phyloP scores from a whole-genome alignment of 2,888 invertebrate genomes.

The Lacanobia wlatinum region DNA sequence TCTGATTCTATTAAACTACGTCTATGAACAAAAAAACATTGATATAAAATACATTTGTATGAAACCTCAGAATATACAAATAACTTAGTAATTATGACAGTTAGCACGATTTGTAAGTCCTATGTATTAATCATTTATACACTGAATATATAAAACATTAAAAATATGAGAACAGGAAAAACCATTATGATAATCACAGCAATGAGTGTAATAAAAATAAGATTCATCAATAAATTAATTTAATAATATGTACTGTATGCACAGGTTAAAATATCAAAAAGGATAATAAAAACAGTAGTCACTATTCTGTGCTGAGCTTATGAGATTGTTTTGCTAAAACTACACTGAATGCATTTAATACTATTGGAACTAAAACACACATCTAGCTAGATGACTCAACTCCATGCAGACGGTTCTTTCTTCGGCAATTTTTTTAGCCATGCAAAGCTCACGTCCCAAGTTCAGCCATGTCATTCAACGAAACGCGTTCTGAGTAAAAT shows the following conservation, averaged over 20 bases:
- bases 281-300: conserved; percentile 23
- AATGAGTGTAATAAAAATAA: conserved; percentile 39
- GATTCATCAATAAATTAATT: conserved; percentile 44
- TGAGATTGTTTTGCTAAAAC: conserved; percentile 48
- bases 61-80: conserved; percentile 57
- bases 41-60: conserved; percentile 39
- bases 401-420: conserved; percentile 18
- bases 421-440: not conserved
- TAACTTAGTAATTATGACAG: conserved; percentile 47
- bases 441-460: conserved; percentile 1
- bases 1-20: conserved; percentile 27
- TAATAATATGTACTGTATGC: conserved; percentile 7
- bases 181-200: conserved; percentile 48
- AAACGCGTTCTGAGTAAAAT: not conserved
- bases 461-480: not conserved
- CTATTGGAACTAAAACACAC: conserved; percentile 40
- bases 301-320: conserved; percentile 29
- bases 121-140: conserved; percentile 37
- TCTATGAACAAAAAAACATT: conserved; percentile 53
- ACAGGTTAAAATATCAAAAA: conserved; percentile 34
- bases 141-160: conserved; percentile 46
- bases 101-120: conserved; percentile 40
- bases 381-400: conserved; percentile 22
- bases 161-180: conserved; percentile 36
- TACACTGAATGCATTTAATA: conserved; percentile 56